Percentiles rank a stretch among this genome's conserved stretches.
These are phyloP conservation scores for Drosophila micromelanica DNA, from an alignment of 1,140 invertebrate genomes.

Conservation along the genomic window DNA sequence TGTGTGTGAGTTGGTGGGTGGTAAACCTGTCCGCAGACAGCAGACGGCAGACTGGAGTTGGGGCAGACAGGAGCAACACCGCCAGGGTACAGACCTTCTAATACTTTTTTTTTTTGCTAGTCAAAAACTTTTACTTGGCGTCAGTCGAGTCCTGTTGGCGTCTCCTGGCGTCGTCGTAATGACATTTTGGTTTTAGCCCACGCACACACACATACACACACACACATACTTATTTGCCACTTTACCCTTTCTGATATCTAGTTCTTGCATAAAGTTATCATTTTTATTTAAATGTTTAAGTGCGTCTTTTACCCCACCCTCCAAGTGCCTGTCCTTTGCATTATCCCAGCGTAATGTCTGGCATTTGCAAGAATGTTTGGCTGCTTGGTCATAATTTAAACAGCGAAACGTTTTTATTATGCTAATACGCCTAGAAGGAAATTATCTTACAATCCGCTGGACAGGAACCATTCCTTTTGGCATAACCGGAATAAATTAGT, in stretches of 20 bases:
- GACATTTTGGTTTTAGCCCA: slow-evolving; percentile 66
- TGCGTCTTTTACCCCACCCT: slow-evolving; percentile 23
- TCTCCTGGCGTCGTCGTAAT: slow-evolving; percentile 67
- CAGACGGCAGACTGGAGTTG: slow-evolving; percentile 21
- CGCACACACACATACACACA: slow-evolving; percentile 28
- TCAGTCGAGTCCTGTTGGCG: slow-evolving; percentile 67
- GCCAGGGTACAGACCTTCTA: slow-evolving; percentile 51
- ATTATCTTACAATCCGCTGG: slow-evolving; percentile 32
- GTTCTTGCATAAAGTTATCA: slow-evolving; percentile 77
- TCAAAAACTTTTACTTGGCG: slow-evolving; percentile 80
- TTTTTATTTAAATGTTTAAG: slow-evolving; percentile 83
- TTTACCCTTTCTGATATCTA: slow-evolving; percentile 57
- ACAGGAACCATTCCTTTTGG: slow-evolving; percentile 12
- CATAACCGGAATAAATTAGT: slow-evolving; percentile 38
- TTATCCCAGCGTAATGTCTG: slow-evolving; percentile 10
- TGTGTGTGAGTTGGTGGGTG: slow-evolving; percentile 11
- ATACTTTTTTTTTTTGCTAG: slow-evolving; percentile 43
- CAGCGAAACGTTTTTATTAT: slow-evolving; percentile 70
- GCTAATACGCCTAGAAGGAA: slow-evolving; percentile 56
- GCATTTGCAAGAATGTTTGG: slow-evolving; percentile 10
- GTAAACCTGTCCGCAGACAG: slow-evolving; percentile 75
- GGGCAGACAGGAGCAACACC: slow-evolving; percentile 27
- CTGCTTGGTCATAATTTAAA: slow-evolving; percentile 36
- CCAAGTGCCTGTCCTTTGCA: not conserved
- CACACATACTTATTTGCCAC: slow-evolving; percentile 35